Evolutionary conservation across 2,113 vertebrate genomes (phyloP), one percentile per base, ranked within the genome.

Genomic region (Cygnus atratus): DNA sequence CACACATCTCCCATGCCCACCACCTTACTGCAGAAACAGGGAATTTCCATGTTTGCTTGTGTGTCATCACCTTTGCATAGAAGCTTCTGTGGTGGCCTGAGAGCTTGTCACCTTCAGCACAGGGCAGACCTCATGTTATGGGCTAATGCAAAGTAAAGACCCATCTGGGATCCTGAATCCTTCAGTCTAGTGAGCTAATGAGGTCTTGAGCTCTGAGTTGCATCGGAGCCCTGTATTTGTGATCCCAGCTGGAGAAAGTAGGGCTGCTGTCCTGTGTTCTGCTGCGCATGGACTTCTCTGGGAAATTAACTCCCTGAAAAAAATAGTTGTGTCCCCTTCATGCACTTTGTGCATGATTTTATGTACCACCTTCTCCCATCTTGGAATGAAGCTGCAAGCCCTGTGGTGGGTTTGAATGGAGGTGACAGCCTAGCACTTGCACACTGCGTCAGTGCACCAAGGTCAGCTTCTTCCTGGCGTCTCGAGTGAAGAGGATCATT

Each of bases 401-500:
- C 37, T 6, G 0, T 0, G 2, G 44, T 48, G 72, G 67, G 50
- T 74, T 59, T 80, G 92, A 77, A 90, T 12, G 31, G 59, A n/a
- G 59, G 68, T 63, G 72, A 43, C 75, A 76, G 90, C 84, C 63
- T 78, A 76, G 71, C 50, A 3, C 87, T 84, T 8, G 0, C 3
- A 39, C 20, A 4, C 29, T 0, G 66, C 78, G 79, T 58, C 55
- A 2, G 52, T 84, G 81, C 90, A 73, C 29, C 91, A 82, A 89
- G 77, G 78, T 84, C 87, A 70, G 71, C 48, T 70, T 70, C 84
- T 62, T 87, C 74, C 93, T 43, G 59, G 39, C 3, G 3, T 17
- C 81, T 84, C 13, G 77, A 89, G 73, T 76, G 87, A 91, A 67
- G 78, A 88, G 90, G 72, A 86, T 86, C 94, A 84, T 91, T 93